Conservation (phyloP, 1,140 invertebrate genomes). For the Eriosoma lanigerum region DNA sequence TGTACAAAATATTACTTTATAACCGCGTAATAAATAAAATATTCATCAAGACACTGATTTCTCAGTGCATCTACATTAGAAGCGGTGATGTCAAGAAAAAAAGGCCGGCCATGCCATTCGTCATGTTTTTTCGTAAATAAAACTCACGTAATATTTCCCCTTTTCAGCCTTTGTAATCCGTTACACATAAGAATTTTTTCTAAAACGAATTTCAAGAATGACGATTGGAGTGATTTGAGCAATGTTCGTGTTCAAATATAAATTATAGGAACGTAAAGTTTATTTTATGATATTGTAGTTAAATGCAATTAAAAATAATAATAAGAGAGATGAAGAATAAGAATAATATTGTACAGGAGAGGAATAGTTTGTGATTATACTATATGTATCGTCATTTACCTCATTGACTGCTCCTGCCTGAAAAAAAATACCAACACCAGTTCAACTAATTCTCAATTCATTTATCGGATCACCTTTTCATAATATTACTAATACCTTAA, state of each 20-base stretch:
- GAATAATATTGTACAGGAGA: constrained; percentile 27
- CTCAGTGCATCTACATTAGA: constrained; percentile 49
- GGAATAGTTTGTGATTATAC: constrained; percentile 46
- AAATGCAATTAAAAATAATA: constrained; percentile 20
- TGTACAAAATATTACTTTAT: constrained; percentile 47
- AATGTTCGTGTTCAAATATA: constrained; percentile 36
- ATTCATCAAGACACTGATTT: constrained; percentile 47
- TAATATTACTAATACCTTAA: constrained; percentile 7
- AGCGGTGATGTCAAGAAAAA: constrained; percentile 50
- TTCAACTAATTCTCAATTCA: constrained; percentile 51
- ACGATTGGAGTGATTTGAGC: constrained; percentile 37
- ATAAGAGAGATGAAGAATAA: constrained; percentile 14
- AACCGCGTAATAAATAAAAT: constrained; percentile 48
- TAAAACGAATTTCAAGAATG: constrained; percentile 44
- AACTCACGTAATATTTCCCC: constrained; percentile 46
- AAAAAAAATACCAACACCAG: constrained; percentile 61
- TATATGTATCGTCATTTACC: constrained; percentile 62
- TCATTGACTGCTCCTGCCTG: constrained; percentile 69
- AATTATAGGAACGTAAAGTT: constrained; percentile 10
- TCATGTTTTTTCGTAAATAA: constrained; percentile 47
- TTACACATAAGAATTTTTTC: constrained; percentile 47
- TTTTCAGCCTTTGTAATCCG: constrained; percentile 48
- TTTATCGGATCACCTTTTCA: constrained; percentile 47
- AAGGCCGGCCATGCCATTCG: constrained; percentile 49
- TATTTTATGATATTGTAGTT: constrained; percentile 19